Evolutionary conservation across 1,140 invertebrate species (phyloP).

Genomic region (Drosophila setifemur): DNA sequence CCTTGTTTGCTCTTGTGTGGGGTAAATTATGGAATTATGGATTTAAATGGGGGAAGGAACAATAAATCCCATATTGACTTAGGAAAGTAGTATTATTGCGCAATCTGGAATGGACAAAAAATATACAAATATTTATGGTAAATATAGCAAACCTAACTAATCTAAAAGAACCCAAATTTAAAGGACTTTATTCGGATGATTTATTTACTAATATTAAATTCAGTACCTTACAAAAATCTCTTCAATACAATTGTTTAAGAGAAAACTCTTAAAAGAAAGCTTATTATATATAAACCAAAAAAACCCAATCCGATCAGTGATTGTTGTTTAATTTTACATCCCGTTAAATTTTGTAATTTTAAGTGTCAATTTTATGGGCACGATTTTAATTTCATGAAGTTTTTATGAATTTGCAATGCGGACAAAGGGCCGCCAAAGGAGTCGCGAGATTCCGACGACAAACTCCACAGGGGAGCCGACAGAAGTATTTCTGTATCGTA

Average conservation of each 20-base stretch:
- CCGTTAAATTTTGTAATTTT: constrained; percentile 26
- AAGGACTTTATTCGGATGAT: no score
- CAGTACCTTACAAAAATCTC: no score
- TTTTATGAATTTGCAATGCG: constrained; percentile 24
- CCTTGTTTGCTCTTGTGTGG: constrained; percentile 54
- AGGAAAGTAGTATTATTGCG: no score
- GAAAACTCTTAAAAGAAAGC: neutral
- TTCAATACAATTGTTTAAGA: neutral
- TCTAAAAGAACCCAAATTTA: no score
- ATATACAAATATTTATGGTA: no score
- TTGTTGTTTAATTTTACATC: neutral
- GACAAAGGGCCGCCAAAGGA: constrained; percentile 45
- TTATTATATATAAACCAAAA: no score
- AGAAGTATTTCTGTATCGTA: constrained; percentile 5
- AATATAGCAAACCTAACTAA: no score
- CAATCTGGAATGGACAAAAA: no score
- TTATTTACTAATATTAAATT: no score
- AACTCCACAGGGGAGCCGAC: constrained; percentile 51
- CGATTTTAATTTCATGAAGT: constrained; percentile 56
- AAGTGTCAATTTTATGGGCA: constrained; percentile 56
- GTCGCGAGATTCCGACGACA: constrained; percentile 55
- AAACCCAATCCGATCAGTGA: neutral
- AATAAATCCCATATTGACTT: neutral
- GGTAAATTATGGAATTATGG: neutral
- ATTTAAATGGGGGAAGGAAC: neutral